Evolutionary conservation across 2,797 vertebrate species (phyloP).

Genomic region (Chrysocyon brachyurus): DNA sequence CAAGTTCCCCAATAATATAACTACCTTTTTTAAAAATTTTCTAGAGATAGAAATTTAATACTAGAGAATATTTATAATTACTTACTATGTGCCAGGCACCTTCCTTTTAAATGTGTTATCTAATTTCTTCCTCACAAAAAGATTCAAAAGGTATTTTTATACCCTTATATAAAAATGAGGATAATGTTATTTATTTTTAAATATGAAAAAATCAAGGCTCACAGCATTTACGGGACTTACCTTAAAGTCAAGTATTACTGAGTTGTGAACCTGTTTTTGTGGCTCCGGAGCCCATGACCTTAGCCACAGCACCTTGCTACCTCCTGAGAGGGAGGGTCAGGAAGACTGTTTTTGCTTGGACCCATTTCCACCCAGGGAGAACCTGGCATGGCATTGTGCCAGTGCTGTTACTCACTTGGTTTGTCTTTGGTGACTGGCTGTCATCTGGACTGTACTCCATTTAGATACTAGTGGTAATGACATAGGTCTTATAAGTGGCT

Average conservation of each 20-base stretch:
- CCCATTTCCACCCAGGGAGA: not conserved
- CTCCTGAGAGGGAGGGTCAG: not conserved
- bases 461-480: not conserved
- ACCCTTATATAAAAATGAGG: not conserved
- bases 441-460: not conserved
- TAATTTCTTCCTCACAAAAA: conserved; percentile 27
- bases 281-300: not conserved
- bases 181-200: not conserved
- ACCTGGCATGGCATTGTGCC: not conserved
- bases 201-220: not conserved
- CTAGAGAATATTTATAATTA: not conserved
- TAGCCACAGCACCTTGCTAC: not conserved
- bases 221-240: not conserved
- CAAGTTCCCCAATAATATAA: not conserved
- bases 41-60: not conserved
- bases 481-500: not conserved
- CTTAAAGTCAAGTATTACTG: not conserved
- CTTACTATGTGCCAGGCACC: not conserved
- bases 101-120: not conserved
- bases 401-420: not conserved
- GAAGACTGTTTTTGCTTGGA: not conserved
- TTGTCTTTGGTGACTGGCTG: not conserved
- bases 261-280: not conserved
- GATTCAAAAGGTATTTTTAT: not conserved
- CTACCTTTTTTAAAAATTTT: not conserved